Evolutionary conservation across 2,113 vertebrate species (phyloP).

Genomic region (Cisticola juncidis): DNA sequence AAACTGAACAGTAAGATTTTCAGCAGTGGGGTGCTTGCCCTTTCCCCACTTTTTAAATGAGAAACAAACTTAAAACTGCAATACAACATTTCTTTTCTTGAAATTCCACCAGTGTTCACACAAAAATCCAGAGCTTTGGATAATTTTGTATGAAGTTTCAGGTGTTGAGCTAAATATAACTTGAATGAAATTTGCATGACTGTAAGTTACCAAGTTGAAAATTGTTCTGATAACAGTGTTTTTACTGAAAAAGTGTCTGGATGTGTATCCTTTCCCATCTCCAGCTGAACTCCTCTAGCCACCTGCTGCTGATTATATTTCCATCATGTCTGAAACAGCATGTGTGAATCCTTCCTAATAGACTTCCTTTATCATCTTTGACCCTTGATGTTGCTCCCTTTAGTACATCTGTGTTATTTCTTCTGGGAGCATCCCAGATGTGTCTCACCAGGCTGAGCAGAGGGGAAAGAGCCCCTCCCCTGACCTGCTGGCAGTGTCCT

Average conservation of each 20-base stretch:
- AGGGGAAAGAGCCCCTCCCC: not conserved
- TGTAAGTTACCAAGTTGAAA: not conserved
- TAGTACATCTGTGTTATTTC: accelerated
- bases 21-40: not conserved
- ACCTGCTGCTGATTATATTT: not conserved
- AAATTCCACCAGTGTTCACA: not conserved
- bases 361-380: not conserved
- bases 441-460: not conserved
- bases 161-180: not conserved
- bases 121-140: not conserved
- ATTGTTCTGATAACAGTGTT: not conserved
- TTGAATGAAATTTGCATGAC: not conserved
- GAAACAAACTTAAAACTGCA: not conserved
- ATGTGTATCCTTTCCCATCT: not conserved
- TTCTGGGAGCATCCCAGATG: not conserved
- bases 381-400: accelerated
- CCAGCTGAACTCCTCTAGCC: not conserved
- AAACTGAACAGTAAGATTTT: not conserved
- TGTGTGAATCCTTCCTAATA: not conserved
- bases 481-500: not conserved
- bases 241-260: not conserved
- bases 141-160: not conserved
- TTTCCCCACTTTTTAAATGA: not conserved
- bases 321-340: not conserved
- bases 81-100: not conserved